Conservation (phyloP, 2,797 vertebrate species). For the Sparus aurata region DNA sequence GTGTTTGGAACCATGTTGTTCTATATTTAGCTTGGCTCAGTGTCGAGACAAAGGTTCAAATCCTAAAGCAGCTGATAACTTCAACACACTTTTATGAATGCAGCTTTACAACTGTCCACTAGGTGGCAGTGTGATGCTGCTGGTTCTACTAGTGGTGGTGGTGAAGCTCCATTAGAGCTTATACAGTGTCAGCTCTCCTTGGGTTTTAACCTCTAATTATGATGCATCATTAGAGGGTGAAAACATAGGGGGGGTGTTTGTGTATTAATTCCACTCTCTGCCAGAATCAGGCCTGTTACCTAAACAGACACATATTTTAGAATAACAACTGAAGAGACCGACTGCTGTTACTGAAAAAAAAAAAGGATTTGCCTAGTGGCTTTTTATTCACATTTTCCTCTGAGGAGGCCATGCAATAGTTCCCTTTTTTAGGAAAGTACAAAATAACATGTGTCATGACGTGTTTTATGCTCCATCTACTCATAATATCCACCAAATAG, state of each 20-base stretch:
- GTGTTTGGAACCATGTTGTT: neutral
- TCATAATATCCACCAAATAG: conserved; percentile 1
- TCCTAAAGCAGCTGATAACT: neutral
- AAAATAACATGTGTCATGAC: conserved; percentile 11
- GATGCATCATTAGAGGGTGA: conserved; percentile 12
- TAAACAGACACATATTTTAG: conserved; percentile 23
- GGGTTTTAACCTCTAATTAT: conserved; percentile 33
- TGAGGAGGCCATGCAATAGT: conserved; percentile 12
- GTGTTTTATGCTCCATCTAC: conserved; percentile 34
- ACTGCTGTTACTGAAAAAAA: neutral
- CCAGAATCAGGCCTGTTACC: conserved; percentile 4
- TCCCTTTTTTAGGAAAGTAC: conserved; percentile 14
- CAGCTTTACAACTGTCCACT: conserved; percentile 50
- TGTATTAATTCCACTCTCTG: neutral
- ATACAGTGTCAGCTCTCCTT: conserved; percentile 15
- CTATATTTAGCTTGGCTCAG: neutral
- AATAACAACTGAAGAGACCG: conserved; percentile 18
- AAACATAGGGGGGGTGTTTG: neutral
- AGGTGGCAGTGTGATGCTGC: conserved; percentile 53
- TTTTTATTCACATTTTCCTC: conserved; percentile 36
- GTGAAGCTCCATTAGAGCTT: neutral
- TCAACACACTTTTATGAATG: neutral
- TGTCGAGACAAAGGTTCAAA: neutral
- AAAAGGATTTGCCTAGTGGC: neutral
- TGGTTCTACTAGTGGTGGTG: neutral